Base-by-base conservation (phyloP, 2,113 vertebrate genomes). In the Brachypteracias leptosomus region DNA sequence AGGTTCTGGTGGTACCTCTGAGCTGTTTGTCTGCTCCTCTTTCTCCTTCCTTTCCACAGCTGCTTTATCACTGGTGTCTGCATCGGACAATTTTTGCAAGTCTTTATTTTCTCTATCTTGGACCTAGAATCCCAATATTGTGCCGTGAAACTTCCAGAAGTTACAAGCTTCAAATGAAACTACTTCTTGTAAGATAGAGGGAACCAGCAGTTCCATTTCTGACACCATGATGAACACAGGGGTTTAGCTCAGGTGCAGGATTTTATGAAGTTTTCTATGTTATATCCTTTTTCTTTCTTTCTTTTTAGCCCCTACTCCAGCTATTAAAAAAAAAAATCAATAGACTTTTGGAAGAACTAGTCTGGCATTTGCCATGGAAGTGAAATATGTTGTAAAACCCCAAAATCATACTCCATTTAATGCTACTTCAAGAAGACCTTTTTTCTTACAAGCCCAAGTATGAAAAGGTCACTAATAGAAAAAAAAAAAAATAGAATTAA, bases 51-150 rank as follows among this genome's bases (percentile, higher is more conserved):
- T 90, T 86, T 98, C 98, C 81, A 98, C 97, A 81, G 98, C 94
- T 3, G 98, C 95, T 92, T 98, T 98, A 26, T 89, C 96, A 92
- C 96, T 95, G 77, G 86, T 86, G 92, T 94, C 97, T 92, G 98
- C 96, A 58, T 97, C 98, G 88, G 98, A 97, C 76, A 98, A 92
- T 96, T 96, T 96, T 91, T 93, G 97, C 96, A 98, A 97, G 81
- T 98, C 98, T 97, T 98, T 98, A 93, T 97, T 97, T 96, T 98
- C 98, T 97, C 97, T 97, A 3, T 98, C 98, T 61, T 96, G 98
- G 87, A 98, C 98, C 98, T 99, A 89, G 67, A 96, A 96, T 51
- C 76, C 90, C 96, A 90, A 86, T 18, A 77, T 83, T 24, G 49
- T n/a, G 49, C 81, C 25, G 5, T 95, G 81, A 96, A 91, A 61